These are phyloP conservation scores for Prunella strophiata DNA, from an alignment of 2,797 vertebrate genomes.

Conservation along the genomic window DNA sequence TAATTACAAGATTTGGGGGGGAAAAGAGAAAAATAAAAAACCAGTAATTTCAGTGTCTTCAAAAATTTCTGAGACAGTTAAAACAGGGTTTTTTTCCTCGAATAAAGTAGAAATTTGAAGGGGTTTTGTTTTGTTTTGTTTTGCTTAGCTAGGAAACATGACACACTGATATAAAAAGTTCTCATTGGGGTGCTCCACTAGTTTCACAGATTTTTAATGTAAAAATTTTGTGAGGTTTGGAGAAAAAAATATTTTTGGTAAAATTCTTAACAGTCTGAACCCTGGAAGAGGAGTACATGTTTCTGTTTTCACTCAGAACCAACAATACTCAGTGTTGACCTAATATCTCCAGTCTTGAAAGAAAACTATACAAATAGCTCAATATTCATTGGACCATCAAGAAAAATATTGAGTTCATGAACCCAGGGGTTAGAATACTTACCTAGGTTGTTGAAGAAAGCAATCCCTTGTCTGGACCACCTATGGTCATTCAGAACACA, in stretches of 20 bases:
- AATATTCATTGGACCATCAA: neutral
- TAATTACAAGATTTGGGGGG: neutral
- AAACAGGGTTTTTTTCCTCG: neutral
- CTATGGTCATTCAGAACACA: rapidly evolving
- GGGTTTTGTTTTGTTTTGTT: neutral
- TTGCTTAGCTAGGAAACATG: neutral
- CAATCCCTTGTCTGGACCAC: neutral
- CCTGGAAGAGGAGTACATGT: neutral
- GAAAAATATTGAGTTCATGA: neutral
- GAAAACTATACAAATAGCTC: neutral
- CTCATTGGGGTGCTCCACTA: neutral
- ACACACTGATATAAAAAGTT: neutral
- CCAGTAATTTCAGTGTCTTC: neutral
- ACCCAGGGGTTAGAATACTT: neutral
- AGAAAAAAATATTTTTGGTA: neutral
- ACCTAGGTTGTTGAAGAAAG: neutral
- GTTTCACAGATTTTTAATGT: neutral
- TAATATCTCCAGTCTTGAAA: neutral
- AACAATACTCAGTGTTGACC: neutral
- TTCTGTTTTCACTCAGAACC: neutral
- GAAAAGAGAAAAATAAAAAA: rapidly evolving
- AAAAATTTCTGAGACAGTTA: neutral
- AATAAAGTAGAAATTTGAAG: neutral
- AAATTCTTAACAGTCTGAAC: neutral
- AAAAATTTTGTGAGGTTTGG: neutral